A percentile compares a stretch with the other conserved stretches of the same genome.
Conservation (phyloP, 2,113 vertebrate species). For the Otus sunia region DNA sequence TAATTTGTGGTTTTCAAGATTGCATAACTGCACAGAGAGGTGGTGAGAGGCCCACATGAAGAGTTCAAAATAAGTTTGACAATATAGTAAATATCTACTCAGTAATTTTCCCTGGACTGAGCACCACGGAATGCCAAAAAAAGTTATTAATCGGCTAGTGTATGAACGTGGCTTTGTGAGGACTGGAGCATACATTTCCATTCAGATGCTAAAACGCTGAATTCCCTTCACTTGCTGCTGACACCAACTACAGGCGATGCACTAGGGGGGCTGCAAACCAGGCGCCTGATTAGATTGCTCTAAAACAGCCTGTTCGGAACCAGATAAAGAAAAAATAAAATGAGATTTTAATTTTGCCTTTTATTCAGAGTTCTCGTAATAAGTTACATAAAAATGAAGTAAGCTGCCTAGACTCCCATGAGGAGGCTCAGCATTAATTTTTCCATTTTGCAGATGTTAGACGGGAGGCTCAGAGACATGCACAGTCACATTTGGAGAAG, state of each 20-base stretch:
- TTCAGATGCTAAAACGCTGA: background rate
- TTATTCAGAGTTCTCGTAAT: background rate
- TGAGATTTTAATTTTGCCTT: constrained; percentile 20
- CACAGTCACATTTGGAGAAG: background rate
- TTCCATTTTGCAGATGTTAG: background rate
- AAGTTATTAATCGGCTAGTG: constrained; percentile 35
- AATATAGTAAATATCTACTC: constrained; percentile 61
- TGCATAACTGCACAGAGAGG: constrained; percentile 64
- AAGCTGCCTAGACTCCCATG: background rate
- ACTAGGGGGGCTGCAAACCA: background rate
- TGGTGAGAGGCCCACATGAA: constrained; percentile 67
- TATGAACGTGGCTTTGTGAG: constrained; percentile 11
- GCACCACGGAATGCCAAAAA: background rate
- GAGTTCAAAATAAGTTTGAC: constrained; percentile 68
- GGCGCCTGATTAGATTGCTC: background rate
- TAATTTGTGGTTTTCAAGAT: constrained; percentile 66
- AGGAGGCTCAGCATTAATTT: background rate
- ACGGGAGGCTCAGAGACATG: background rate
- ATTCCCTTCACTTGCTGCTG: background rate
- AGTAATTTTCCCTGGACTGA: constrained; percentile 65
- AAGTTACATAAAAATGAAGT: constrained; percentile 33
- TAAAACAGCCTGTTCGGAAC: background rate
- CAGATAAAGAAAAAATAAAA: constrained; percentile 11
- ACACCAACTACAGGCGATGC: background rate
- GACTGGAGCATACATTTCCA: background rate